Evolutionary conservation across 2,888 invertebrate species (phyloP).

Genomic region (Syritta pipiens): DNA sequence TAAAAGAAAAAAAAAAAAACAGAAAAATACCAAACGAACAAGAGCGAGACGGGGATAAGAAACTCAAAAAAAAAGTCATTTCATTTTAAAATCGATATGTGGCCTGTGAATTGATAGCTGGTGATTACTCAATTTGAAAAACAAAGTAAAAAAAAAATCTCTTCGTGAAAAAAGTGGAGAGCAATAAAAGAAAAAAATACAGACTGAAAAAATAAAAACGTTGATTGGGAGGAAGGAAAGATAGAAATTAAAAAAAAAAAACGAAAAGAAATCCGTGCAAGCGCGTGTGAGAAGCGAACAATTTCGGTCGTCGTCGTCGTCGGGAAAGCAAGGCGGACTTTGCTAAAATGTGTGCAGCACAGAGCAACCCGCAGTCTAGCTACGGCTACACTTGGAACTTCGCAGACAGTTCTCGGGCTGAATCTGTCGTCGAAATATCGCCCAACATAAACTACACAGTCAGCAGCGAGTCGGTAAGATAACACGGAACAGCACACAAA

Average conservation of each 20-base stretch:
- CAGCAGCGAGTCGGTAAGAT: constrained; percentile 79
- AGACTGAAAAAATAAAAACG: too few relatives aligned
- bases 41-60: constrained; percentile 61
- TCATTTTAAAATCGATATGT: constrained; percentile 67
- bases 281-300: constrained; percentile 41
- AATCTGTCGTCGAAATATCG: constrained; percentile 79
- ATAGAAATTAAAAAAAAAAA: constrained; percentile 1
- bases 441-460: constrained; percentile 80
- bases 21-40: constrained; percentile 30
- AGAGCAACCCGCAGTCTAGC: constrained; percentile 79
- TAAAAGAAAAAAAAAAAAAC: too few relatives aligned
- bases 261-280: neutral
- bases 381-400: constrained; percentile 80
- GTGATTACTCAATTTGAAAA: constrained; percentile 58
- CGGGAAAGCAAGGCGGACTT: neutral
- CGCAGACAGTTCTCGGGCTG: constrained; percentile 78
- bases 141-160: neutral
- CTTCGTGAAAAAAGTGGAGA: neutral
- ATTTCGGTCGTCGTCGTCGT: too few relatives aligned
- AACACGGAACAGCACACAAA: constrained; percentile 61
- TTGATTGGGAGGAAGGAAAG: too few relatives aligned
- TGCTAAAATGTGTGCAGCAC: constrained; percentile 78
- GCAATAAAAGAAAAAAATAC: neutral
- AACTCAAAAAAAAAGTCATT: constrained; percentile 44
- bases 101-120: constrained; percentile 57